These are phyloP conservation scores for Amblyteles armatorius DNA, from an alignment of 2,888 invertebrate species.

Conservation along the genomic window DNA sequence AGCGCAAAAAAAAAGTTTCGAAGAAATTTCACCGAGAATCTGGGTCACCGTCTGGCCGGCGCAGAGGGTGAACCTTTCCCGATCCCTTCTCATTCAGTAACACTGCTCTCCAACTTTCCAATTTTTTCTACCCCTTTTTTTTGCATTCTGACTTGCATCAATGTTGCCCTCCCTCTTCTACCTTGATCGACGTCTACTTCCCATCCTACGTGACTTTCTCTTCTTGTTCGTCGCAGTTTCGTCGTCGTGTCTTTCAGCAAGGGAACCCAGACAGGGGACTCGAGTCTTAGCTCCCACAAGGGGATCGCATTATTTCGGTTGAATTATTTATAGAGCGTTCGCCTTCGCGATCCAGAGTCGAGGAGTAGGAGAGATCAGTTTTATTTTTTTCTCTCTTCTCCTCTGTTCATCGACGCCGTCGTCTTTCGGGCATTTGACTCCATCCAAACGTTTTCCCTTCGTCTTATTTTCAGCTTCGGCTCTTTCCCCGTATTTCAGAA, in stretches of 20 bases:
- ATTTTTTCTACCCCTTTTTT: conserved; percentile 61
- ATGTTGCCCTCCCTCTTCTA: conserved; percentile 32
- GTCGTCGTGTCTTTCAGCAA: conserved; percentile 24
- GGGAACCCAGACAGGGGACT: conserved; percentile 8
- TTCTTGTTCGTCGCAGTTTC: conserved; percentile 16
- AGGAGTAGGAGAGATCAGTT: conserved; percentile 21
- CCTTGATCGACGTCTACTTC: conserved; percentile 17
- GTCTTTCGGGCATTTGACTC: background rate
- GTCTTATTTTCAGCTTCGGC: background rate
- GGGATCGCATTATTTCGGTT: conserved; percentile 80
- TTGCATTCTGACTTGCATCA: conserved; percentile 35
- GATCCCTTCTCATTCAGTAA: conserved; percentile 34
- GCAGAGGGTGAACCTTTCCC: conserved; percentile 49
- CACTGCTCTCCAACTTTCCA: conserved; percentile 39
- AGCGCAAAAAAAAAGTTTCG: conserved; percentile 67
- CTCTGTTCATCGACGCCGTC: conserved; percentile 5
- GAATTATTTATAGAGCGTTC: conserved; percentile 83
- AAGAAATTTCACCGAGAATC: conserved; percentile 71
- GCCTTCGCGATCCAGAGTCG: conserved; percentile 45
- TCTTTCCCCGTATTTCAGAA: background rate
- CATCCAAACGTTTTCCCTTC: background rate
- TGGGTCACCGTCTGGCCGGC: conserved; percentile 63
- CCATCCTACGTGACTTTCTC: background rate
- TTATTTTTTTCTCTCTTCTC: conserved; percentile 13
- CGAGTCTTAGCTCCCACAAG: conserved; percentile 40